Evolutionary conservation across 1,140 invertebrate species (phyloP), one percentile per base, ranked within the genome.

Genomic region (Oreohelix idahoensis): DNA sequence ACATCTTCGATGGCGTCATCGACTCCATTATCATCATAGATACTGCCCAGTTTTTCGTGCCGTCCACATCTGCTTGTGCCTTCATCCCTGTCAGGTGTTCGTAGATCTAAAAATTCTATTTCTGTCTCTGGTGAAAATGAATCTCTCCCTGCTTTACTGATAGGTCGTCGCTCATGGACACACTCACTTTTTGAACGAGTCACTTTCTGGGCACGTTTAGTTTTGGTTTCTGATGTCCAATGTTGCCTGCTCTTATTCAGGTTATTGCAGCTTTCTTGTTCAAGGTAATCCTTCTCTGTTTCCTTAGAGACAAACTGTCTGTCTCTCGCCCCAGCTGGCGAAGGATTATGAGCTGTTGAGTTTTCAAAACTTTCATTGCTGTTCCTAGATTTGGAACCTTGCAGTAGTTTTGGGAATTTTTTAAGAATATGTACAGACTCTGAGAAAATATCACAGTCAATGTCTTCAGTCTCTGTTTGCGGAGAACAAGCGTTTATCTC

Each of bases 41-140:
- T 11, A 36, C 11, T n/a, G n/a, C n/a, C n/a, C n/a, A 29, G 66
- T n/a, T 23, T 10, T 29, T 36, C n/a, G 66, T 36, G 8, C 26
- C 66, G 8, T 36, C 35, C 35, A 29, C 8, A 69, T n/a, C 8
- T 69, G 10, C 35, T 69, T 10, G 66, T 29, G 8, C 35, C 8
- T 69, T 36, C n/a, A n/a, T n/a, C 26, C 11, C 66, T 69, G 66
- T n/a, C 66, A 10, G 26, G 66, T n/a, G 10, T 69, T 23, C 26
- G 66, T n/a, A n/a, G n/a, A n/a, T n/a, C 74, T 15, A 76, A 11
- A 51, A 11, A 51, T 45, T 76, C 74, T 76, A 26, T 76, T 29
- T 76, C 74, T 42, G 45, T 76, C 45, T 17, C 17, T 13, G 39
- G 45, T 11, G 74, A 51, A 2, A 29, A 8, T 49, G n/a, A 42